phyloP scores from a whole-genome alignment of 2,797 vertebrate genomes.

The Cyprinella venusta region DNA sequence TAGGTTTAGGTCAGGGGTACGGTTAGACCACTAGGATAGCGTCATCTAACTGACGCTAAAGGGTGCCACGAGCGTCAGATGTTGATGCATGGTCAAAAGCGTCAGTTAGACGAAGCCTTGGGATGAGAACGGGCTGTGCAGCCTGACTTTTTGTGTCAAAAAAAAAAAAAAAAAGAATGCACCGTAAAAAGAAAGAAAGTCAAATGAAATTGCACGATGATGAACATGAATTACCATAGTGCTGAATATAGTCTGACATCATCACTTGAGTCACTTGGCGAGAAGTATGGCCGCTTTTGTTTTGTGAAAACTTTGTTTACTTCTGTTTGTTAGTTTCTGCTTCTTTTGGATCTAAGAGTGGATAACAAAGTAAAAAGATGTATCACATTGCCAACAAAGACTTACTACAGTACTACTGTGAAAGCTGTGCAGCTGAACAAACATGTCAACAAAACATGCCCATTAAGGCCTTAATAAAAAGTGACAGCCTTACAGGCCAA shows the following conservation, averaged over 20 bases:
- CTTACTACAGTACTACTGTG: slow-evolving; percentile 12
- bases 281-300: background rate
- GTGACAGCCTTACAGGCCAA: slow-evolving; percentile 6
- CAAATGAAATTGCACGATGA: background rate
- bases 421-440: slow-evolving; percentile 36
- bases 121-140: no score
- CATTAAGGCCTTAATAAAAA: slow-evolving; percentile 36
- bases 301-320: slow-evolving; percentile 2
- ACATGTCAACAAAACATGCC: slow-evolving; percentile 34
- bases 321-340: slow-evolving; percentile 16
- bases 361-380: slow-evolving; percentile 2
- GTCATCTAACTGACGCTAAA: no score
- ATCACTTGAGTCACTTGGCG: background rate
- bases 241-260: background rate
- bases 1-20: no score
- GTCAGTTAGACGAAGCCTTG: no score
- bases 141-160: no score
- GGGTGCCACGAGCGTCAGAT: no score
- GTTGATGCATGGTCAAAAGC: no score
- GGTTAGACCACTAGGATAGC: no score
- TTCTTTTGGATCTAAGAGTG: slow-evolving; percentile 12
- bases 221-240: background rate
- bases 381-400: slow-evolving; percentile 14
- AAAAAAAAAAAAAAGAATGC: no score
- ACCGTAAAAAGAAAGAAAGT: background rate